Conservation (phyloP, 2,888 invertebrate genomes). For the Chironomus riparius region DNA sequence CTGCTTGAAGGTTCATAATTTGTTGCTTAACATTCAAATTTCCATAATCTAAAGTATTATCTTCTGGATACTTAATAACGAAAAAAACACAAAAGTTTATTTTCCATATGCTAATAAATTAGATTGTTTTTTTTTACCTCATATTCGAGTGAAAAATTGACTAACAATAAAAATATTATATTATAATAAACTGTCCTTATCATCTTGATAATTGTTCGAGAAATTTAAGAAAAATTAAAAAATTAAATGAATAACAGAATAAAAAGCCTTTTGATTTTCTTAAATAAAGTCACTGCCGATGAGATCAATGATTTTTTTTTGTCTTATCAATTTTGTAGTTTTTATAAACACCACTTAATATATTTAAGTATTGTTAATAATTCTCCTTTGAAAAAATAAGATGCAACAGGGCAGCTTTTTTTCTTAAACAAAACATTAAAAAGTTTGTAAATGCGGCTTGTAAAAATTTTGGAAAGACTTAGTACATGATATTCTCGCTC, state of each 20-base stretch:
- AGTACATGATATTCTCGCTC: too few relatives aligned
- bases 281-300: background rate
- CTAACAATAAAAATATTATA: background rate
- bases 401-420: background rate
- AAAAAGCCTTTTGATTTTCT: background rate
- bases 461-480: too few relatives aligned
- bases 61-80: background rate
- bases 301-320: background rate
- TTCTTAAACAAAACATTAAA: too few relatives aligned
- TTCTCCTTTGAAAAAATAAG: background rate
- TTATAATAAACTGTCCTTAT: background rate
- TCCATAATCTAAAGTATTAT: background rate
- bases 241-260: background rate
- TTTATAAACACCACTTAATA: too few relatives aligned
- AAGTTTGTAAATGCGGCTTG: too few relatives aligned
- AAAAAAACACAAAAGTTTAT: background rate
- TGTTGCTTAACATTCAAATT: background rate
- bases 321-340: background rate
- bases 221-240: background rate
- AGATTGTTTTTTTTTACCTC: background rate
- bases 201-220: background rate
- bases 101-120: conserved; percentile 2
- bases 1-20: background rate
- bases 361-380: too few relatives aligned
- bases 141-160: background rate